Conservation (phyloP, 1,140 invertebrate genomes). For the Temnothorax nylanderi region DNA sequence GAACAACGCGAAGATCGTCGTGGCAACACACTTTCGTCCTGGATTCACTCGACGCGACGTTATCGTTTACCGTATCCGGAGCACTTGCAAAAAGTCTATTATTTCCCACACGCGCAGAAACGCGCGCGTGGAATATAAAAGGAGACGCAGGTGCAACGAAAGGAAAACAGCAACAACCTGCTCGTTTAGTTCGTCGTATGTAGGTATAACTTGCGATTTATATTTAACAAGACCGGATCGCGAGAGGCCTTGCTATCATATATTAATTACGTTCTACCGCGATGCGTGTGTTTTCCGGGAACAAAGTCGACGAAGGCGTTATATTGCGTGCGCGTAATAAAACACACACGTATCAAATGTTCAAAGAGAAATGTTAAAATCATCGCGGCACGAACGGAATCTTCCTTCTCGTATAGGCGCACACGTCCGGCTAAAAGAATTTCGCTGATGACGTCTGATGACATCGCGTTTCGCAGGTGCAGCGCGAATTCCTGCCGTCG, state of each 20-base stretch:
- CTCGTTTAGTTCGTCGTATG: not conserved
- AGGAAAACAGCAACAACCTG: not conserved
- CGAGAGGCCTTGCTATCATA: not conserved
- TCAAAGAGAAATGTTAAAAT: slow-evolving; percentile 14
- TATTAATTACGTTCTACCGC: slow-evolving; percentile 4
- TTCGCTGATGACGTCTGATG: slow-evolving; percentile 44
- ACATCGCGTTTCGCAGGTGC: slow-evolving; percentile 51
- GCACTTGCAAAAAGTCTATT: slow-evolving; percentile 16
- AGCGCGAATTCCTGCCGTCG: slow-evolving; percentile 42
- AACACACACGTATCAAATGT: not conserved
- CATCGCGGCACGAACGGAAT: not conserved
- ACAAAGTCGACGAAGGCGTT: not conserved
- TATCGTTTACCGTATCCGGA: not conserved
- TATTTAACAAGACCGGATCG: not conserved
- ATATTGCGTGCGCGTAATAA: not conserved
- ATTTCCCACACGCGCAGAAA: not conserved
- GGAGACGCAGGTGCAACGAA: not conserved
- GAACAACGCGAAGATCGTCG: not conserved
- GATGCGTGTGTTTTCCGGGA: not conserved
- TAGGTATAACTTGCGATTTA: not conserved
- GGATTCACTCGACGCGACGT: not conserved
- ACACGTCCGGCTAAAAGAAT: slow-evolving; percentile 33
- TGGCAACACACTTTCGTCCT: not conserved
- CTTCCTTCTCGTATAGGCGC: slow-evolving; percentile 5
- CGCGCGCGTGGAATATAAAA: not conserved